Conservation (phyloP, 2,113 vertebrate genomes). For the Heterotis niloticus region DNA sequence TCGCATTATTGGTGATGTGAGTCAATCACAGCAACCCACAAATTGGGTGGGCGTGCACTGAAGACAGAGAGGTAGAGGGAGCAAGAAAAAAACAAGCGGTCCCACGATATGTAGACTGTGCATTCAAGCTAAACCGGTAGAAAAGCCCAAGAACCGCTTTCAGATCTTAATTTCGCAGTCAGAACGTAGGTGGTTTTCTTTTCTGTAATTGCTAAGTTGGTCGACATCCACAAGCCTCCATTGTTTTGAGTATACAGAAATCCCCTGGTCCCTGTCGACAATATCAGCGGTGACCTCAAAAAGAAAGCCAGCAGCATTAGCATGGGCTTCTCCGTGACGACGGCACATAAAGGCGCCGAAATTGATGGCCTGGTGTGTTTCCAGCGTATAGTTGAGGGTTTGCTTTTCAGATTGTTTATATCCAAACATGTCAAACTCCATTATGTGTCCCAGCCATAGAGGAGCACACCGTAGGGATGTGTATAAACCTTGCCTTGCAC, state of each 20-base stretch:
- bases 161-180: neutral
- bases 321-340: neutral
- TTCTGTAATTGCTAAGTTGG: neutral
- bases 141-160: neutral
- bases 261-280: neutral
- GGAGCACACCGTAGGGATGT: neutral
- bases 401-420: slow-evolving; percentile 10
- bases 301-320: neutral
- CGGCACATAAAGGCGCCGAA: neutral
- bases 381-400: neutral
- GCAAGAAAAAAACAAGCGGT: neutral
- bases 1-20: too few relatives aligned
- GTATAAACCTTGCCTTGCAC: neutral
- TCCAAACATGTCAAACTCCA: slow-evolving; percentile 18
- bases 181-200: neutral
- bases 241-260: neutral
- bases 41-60: too few relatives aligned
- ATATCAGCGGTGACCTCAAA: neutral
- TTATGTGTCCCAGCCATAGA: neutral
- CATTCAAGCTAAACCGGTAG: neutral
- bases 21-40: too few relatives aligned
- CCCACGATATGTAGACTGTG: neutral
- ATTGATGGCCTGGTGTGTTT: neutral
- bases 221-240: neutral
- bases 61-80: neutral